Evolutionary conservation across 2,113 vertebrate genomes (phyloP).

Genomic region (Bufo bufo): DNA sequence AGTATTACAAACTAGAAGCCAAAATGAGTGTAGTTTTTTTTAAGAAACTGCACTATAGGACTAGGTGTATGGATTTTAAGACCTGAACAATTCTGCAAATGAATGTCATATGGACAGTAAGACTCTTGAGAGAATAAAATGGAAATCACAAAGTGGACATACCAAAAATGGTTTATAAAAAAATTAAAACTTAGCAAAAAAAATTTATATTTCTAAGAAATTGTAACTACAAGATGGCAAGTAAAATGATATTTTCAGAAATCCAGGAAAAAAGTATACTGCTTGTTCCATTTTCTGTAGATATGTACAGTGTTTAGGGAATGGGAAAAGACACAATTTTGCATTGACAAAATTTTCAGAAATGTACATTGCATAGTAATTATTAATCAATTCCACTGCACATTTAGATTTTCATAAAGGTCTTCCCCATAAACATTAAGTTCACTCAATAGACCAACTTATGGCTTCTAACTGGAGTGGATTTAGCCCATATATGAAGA

Average conservation of each 20-base stretch:
- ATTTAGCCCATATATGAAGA: neutral
- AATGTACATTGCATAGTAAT: neutral
- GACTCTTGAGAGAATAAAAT: conserved; percentile 30
- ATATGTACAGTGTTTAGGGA: conserved; percentile 11
- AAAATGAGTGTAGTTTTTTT: conserved; percentile 58
- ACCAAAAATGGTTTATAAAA: conserved; percentile 72
- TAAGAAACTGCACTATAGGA: neutral
- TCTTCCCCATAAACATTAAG: conserved; percentile 16
- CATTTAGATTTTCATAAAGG: neutral
- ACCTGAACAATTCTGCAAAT: conserved; percentile 41
- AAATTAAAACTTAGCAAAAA: conserved; percentile 61
- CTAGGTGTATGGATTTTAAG: conserved; percentile 2
- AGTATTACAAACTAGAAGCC: conserved; percentile 63
- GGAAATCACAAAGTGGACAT: conserved; percentile 60
- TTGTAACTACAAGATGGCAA: conserved; percentile 17
- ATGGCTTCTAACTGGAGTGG: neutral
- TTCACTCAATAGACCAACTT: neutral
- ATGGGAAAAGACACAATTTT: neutral
- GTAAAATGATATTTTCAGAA: conserved; percentile 41
- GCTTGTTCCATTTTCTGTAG: conserved; percentile 9
- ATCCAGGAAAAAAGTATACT: neutral
- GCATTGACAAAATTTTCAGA: neutral
- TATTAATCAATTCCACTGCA: neutral
- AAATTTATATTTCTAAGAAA: conserved; percentile 70
- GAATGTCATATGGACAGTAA: neutral